Conservation (phyloP, 2,113 vertebrate genomes). For the Misgurnus mizolepis region DNA sequence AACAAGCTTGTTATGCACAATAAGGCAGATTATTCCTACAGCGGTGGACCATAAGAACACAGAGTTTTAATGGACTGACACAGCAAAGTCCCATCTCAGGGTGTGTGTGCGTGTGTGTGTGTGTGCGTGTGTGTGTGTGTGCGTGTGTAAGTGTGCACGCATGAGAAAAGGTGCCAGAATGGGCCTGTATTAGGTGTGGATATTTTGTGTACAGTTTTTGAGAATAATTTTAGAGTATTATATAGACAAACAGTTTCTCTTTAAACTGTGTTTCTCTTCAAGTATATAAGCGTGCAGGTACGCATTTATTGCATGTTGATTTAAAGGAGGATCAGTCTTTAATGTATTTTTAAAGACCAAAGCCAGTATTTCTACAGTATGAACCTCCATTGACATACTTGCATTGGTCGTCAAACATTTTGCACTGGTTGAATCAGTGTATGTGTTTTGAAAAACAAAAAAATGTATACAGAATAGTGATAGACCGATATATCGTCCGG, state of each 20-base stretch:
- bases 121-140: conserved; percentile 23
- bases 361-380: background rate
- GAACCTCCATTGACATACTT: background rate
- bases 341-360: background rate
- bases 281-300: conserved; percentile 28
- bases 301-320: background rate
- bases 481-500: too few relatives aligned
- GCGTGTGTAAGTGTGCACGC: conserved; percentile 9
- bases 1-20: conserved; percentile 99
- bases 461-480: too few relatives aligned
- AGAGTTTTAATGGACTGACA: conserved; percentile 45
- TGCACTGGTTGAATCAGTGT: background rate
- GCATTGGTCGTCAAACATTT: too few relatives aligned
- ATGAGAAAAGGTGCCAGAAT: background rate
- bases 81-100: conserved; percentile 45
- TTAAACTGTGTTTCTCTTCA: conserved; percentile 31
- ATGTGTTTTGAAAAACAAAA: too few relatives aligned
- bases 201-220: background rate
- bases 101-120: conserved; percentile 6
- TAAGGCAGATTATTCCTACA: conserved; percentile 99
- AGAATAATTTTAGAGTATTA: too few relatives aligned
- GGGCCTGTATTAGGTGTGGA: background rate
- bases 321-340: background rate
- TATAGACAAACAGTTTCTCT: too few relatives aligned
- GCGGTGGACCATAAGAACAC: conserved; percentile 81